A percentile compares a stretch with the other conserved stretches of the same genome.
These are phyloP conservation scores for Nesidiocoris tenuis DNA, from an alignment of 2,888 invertebrate genomes.

Conservation along the genomic window DNA sequence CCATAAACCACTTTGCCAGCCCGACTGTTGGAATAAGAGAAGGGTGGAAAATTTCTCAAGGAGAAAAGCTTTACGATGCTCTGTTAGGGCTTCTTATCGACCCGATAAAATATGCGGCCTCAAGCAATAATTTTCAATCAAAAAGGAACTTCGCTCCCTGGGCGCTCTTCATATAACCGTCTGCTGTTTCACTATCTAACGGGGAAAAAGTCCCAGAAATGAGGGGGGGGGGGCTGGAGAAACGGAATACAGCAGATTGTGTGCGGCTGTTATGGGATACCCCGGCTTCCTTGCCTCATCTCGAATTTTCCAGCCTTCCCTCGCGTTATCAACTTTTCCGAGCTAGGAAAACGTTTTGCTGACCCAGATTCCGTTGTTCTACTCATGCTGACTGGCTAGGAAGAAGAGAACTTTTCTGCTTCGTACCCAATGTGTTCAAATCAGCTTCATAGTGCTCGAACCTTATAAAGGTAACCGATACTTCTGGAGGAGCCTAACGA, in stretches of 20 bases:
- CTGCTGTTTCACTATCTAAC: background rate
- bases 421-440: background rate
- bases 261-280: background rate
- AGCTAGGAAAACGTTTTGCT: background rate
- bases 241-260: too few species aligned
- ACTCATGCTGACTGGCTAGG: background rate
- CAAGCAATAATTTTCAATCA: conserved; percentile 26
- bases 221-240: background rate
- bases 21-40: too few species aligned
- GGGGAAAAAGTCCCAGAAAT: background rate
- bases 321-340: background rate
- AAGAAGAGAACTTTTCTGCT: background rate
- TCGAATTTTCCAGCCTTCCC: background rate
- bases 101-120: conserved; percentile 22
- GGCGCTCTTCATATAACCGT: background rate
- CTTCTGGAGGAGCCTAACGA: too few species aligned
- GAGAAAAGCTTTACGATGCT: background rate
- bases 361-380: background rate
- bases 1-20: background rate
- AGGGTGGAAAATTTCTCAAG: background rate
- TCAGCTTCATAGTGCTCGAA: background rate
- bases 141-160: background rate
- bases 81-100: conserved; percentile 9
- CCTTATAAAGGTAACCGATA: too few species aligned
- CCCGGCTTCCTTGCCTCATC: background rate